These are phyloP conservation scores for Donacobius atricapilla DNA, from an alignment of 2,113 vertebrate species.

Conservation along the genomic window DNA sequence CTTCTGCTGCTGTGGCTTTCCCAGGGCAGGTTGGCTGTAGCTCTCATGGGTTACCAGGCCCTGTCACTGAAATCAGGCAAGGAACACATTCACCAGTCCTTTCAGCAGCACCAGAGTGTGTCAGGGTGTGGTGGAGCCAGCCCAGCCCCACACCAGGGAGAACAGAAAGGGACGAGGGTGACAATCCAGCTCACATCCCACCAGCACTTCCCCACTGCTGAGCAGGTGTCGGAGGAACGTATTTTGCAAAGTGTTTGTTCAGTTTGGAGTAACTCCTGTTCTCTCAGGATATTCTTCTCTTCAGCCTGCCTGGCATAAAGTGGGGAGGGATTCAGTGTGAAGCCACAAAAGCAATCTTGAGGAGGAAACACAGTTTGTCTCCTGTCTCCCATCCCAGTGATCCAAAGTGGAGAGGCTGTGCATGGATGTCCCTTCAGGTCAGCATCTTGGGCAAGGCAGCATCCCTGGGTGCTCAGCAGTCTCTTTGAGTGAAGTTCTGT, in stretches of 20 bases:
- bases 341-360: background rate
- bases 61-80: background rate
- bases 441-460: background rate
- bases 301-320: background rate
- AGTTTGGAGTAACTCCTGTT: background rate
- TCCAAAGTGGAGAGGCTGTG: background rate
- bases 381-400: fast-evolving
- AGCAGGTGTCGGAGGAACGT: background rate
- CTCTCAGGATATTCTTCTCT: background rate
- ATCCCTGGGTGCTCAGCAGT: background rate
- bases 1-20: background rate
- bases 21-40: background rate
- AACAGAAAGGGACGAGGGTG: fast-evolving
- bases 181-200: background rate
- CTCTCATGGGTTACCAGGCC: background rate
- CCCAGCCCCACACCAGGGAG: background rate
- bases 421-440: background rate
- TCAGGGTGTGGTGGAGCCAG: background rate
- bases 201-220: fast-evolving
- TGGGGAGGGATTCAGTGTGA: background rate
- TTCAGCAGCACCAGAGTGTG: background rate
- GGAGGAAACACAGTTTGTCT: background rate
- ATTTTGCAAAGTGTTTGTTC: background rate
- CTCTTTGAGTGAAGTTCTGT: background rate
- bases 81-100: background rate